phyloP scores from a whole-genome alignment of 1,140 invertebrate genomes.

The Trypoxylus dichotomus region DNA sequence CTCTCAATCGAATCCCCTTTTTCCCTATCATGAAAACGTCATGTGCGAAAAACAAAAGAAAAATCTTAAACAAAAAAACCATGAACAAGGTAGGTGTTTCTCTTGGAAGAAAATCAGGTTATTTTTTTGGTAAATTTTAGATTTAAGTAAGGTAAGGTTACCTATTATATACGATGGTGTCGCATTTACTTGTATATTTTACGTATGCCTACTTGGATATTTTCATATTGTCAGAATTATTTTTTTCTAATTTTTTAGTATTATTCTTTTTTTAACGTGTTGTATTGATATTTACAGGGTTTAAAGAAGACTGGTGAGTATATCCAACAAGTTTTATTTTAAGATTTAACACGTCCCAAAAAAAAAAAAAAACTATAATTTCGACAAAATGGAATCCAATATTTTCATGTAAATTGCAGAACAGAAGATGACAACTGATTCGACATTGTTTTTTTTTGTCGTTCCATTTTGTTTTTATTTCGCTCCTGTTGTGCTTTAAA shows the following conservation, averaged over 20 bases:
- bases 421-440: too few relatives aligned
- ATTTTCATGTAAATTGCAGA: too few relatives aligned
- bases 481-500: too few relatives aligned
- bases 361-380: neutral
- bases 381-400: too few relatives aligned
- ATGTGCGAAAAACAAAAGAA: neutral
- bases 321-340: constrained; percentile 28
- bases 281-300: constrained; percentile 47
- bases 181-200: too few relatives aligned
- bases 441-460: too few relatives aligned
- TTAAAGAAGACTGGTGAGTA: constrained; percentile 51
- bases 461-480: too few relatives aligned
- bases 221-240: too few relatives aligned
- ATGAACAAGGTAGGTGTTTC: neutral
- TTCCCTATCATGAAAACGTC: too few relatives aligned
- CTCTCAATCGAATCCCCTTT: neutral
- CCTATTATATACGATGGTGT: neutral
- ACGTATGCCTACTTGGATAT: too few relatives aligned
- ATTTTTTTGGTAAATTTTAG: neutral
- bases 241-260: neutral
- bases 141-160: neutral
- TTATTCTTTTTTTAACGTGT: constrained; percentile 21
- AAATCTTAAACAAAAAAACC: neutral
- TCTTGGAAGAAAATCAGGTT: neutral
- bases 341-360: neutral